Base-by-base conservation (phyloP, 2,888 invertebrate species). In the Caenorhabditis sinica region DNA sequence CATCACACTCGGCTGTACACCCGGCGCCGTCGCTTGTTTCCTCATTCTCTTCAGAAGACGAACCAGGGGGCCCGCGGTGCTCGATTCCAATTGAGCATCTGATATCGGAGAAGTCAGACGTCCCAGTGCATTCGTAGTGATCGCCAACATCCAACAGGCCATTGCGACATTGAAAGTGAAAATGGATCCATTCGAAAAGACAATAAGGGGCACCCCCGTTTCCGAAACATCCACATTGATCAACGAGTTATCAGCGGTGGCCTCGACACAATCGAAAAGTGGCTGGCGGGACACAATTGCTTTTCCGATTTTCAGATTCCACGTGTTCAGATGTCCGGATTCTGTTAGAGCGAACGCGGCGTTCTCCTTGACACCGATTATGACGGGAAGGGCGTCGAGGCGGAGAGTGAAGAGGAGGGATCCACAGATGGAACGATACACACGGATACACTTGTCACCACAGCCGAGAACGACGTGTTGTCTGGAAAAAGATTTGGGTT, bases 241-340 rank as follows among this genome's bases (percentile, higher is more conserved):
- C 25, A 83, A 28, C 8, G 79, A 80, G 15, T 74, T 82, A 15
- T 83, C 83, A 4, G 40, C 40, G 0, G 80, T 28, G 2, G 73
- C 65, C 51, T 83, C 83, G 20, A 88, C 79, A 76, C 88, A 88
- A 56, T 88, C 88, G 20, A 82, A 84, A 1, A 88, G 69, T 13
- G 86, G 56, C 28, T 85, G 76, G 15, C 79, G 56, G 6, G 83
- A 53, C 4, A 86, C 63, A 2, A 87, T 65, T 4, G 75, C 75
- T 36, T 81, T 80, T 36, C 53, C 51, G 17, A 66, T 58, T 40
- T 85, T 77, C 33, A 87, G 58, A 79, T 68, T 83, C 88, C 88
- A 88, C 13, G 87, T 86, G 51, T 68, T 74, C 28, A 88, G 71
- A 20, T 77, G 79, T 53, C 86, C 87, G 40, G 69, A 83, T 25